phyloP scores from a whole-genome alignment of 1,140 invertebrate genomes.

The Anastatus disparis region DNA sequence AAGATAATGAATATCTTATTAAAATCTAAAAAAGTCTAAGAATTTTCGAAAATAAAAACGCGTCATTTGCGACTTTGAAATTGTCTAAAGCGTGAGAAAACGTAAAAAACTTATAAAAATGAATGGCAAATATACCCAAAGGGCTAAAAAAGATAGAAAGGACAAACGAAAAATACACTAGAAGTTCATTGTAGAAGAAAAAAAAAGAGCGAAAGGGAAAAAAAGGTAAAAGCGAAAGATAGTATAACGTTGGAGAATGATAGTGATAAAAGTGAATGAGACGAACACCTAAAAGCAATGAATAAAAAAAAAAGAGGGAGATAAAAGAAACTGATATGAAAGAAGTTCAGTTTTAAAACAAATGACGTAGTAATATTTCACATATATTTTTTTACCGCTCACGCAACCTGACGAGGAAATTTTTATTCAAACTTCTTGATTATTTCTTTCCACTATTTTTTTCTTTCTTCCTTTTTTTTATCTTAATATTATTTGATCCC shows the following conservation, averaged over 20 bases:
- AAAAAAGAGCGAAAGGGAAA: background rate
- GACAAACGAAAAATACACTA: too few relatives aligned
- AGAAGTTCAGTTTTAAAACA: conserved; percentile 37
- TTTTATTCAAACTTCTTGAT: conserved; percentile 54
- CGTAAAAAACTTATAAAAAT: too few relatives aligned
- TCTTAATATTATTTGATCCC: too few relatives aligned
- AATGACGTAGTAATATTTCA: conserved; percentile 52
- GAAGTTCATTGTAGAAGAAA: background rate
- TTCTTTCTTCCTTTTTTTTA: conserved; percentile 23
- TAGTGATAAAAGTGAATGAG: conserved; percentile 39
- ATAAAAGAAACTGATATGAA: background rate
- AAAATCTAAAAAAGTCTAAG: too few relatives aligned
- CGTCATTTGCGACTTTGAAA: too few relatives aligned
- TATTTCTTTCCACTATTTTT: conserved; percentile 45
- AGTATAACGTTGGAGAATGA: conserved; percentile 3
- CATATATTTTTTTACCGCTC: conserved; percentile 51
- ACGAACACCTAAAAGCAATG: conserved; percentile 26
- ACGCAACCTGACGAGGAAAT: conserved; percentile 42
- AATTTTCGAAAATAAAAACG: too few relatives aligned
- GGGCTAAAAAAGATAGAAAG: too few relatives aligned
- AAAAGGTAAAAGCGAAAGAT: conserved; percentile 22
- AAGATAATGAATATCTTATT: too few relatives aligned
- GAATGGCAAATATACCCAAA: too few relatives aligned
- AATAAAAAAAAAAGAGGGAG: conserved; percentile 2
- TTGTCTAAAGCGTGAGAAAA: too few relatives aligned